Base-by-base conservation (phyloP, 30 jellyfish, hydroid and myxozoan species). In the Turritopsis rubra region DNA sequence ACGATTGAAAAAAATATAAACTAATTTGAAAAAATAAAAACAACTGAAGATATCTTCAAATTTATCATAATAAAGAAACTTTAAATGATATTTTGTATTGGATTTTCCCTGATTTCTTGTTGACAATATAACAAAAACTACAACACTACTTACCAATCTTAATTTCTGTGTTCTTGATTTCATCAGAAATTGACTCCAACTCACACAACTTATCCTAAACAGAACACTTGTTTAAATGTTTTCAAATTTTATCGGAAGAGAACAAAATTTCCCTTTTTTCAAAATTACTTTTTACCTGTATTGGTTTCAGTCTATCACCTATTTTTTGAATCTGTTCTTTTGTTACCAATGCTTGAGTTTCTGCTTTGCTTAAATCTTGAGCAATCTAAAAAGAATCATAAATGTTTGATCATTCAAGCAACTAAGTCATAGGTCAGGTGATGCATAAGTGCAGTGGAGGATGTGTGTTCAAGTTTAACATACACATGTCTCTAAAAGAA, bases 301-400 rank as follows among this genome's bases (percentile, higher is more conserved):
- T 29, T 0, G 99, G 99, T 22, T 30, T 52, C 70, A 87, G 29
- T 24, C 84, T 84, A 8, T 52, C 73, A 1, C 66, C 89, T 29
- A 81, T 80, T 68, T 90, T 95, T 52, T 71, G 81, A n/a, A 95
- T 85, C 22, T 81, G 87, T 26, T 81, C 99, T 52, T 78, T 80
- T n/a, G 90, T 79, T 3, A 75, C 95, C 65, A 80, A 93, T 65
- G 81, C 70, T 54, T 91, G 89, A 41, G 83, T 83, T 81, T 86
- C 85, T 22, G 90, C 91, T 21, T 89, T 92, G 17, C 18, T 24
- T 87, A 86, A 68, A 27, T 90, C 96, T 5, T 18, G 23, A 29
- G 53, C 75, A 18, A 95, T 91, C 99, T 95, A 65, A 22, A 83
- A 79, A 52, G 28, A 65, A 23, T 17, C 52, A 21, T 27, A 75